Evolutionary conservation across 2,888 invertebrate species (phyloP), one percentile per base, ranked within the genome.

Genomic region (Bellardia bayeri): DNA sequence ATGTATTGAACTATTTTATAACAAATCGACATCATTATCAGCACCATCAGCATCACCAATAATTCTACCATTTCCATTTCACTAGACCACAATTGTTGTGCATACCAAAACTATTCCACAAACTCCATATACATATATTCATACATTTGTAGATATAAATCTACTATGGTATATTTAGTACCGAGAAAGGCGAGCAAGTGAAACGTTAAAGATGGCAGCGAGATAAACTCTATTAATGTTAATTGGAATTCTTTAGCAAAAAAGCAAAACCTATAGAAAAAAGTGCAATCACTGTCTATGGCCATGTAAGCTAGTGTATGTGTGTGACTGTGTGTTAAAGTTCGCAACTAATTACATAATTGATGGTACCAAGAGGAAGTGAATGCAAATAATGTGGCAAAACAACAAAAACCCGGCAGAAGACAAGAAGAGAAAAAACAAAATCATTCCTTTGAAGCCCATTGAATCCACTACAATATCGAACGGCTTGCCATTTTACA

Each of bases 341-440:
- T 81, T 76, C 71, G 13, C 71, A 81, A 74, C 76, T 82, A 85
- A 85, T 85, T 85, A 72, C n/a, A 71, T 71, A 85, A 76, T 72
- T 85, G 76, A 66, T 79, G 49, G 23, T n/a, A 51, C 30, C 64
- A 71, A 81, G 0, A 40, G 61, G 5, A 45, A 66, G 7, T 30
- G 16, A 61, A 51, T 51, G 68, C 23, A 58, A 49, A 40, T 33
- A 66, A 66, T 49, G 14, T 37, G 14, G 30, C 5, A 69, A 42
- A 79, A 71, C 49, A 49, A 23, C 56, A 16, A 2, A 30, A 37
- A 40, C 9, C 14, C 51, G 13, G 13, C 3, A 63, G 9, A 37
- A 63, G 42, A 33, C 61, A 63, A 64, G 37, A 51, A 37, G 40
- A 40, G 14, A 14, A 37, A 37, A n/a, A 66, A 16, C 42, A 66